Base-by-base conservation (phyloP, 2,113 vertebrate species). In the Tragelaphus buxtoni region DNA sequence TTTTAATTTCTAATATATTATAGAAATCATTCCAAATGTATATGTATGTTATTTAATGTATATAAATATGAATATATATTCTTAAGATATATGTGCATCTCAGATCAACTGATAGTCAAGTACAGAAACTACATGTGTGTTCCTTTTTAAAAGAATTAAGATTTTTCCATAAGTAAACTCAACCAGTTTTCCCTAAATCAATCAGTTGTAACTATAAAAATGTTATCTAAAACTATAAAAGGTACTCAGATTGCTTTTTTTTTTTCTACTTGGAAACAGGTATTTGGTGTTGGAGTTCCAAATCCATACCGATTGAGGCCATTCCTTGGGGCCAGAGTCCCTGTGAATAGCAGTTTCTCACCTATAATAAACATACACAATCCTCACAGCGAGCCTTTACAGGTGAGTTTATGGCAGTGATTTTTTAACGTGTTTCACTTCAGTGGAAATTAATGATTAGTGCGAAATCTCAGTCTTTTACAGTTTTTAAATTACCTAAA, bases 301-400 rank as follows among this genome's bases (percentile, higher is more conserved):
- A 99, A 99, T 98, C 99, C 99, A 4, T 99, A 99, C 98, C 99
- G 99, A 95, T 93, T 99, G 95, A 99, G 99, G 97, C 99, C 99
- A 2, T 99, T 99, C 98, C 99, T 99, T 56, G 99, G 99, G 97
- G 99, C 99, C 98, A 99, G 99, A 98, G 99, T 99, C 96, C 99
- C 99, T 96, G 99, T 99, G 97, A 99, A 99, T 98, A 99, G 99
- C 99, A 99, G 99, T 98, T 99, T 99, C 98, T 99, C 99, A 90
- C 99, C 99, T 80, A 99, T 99, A 95, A 99, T 99, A 98, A 99
- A 99, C 98, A 99, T 99, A 97, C 99, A 99, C 98, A 99, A 99
- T 96, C 99, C 99, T 22, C 99, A 99, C 98, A 99, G 99, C 98
- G 99, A 99, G 97, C 99, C 99, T 86, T 98, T 99, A 95, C 99